Evolutionary conservation across 2,888 invertebrate species (phyloP).

Genomic region (Muscina levida): DNA sequence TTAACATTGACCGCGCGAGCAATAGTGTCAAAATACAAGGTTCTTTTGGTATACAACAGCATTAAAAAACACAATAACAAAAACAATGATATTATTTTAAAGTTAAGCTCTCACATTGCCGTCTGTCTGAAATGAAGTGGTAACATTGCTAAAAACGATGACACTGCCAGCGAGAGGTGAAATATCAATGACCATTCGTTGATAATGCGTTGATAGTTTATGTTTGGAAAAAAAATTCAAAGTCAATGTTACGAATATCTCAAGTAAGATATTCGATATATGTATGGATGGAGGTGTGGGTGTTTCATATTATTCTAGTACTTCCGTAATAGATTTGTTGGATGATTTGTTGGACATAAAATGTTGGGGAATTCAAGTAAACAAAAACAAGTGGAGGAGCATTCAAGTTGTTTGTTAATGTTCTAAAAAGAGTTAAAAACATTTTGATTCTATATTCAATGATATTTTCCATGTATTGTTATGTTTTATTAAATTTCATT

Average conservation of each 20-base stretch:
- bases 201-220: neutral
- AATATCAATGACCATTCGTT: slow-evolving; percentile 34
- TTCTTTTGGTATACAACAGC: slow-evolving; percentile 3
- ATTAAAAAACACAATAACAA: neutral
- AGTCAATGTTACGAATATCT: slow-evolving; percentile 26
- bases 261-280: too few species aligned
- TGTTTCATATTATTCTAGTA: too few species aligned
- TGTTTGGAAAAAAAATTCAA: neutral
- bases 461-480: too few species aligned
- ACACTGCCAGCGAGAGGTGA: slow-evolving; percentile 22
- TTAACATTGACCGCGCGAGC: slow-evolving; percentile 48
- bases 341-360: too few species aligned
- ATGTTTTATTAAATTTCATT: too few species aligned
- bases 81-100: neutral
- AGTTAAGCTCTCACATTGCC: neutral
- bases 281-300: too few species aligned
- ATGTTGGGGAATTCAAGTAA: too few species aligned
- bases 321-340: too few species aligned
- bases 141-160: neutral
- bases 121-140: neutral
- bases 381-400: too few species aligned
- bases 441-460: too few species aligned
- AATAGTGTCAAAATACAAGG: slow-evolving; percentile 43
- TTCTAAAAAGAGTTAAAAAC: too few species aligned
- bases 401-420: too few species aligned